phyloP scores from a whole-genome alignment of 2,888 invertebrate species.

The Spatulosminthurus flaviceps region DNA sequence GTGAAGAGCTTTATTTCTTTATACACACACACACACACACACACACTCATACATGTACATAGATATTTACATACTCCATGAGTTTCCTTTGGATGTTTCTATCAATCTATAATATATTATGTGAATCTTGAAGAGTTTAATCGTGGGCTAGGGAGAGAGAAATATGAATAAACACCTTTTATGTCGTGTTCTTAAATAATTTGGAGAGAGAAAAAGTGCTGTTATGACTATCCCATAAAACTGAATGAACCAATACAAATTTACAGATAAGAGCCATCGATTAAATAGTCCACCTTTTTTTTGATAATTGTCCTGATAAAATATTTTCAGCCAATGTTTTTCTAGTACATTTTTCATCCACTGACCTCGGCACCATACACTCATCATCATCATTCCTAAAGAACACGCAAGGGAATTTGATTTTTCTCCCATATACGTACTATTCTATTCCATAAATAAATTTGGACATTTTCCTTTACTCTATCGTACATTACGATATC shows the following conservation, averaged over 20 bases:
- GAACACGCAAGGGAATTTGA: conserved; percentile 15
- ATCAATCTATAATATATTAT: conserved; percentile 30
- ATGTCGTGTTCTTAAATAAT: conserved; percentile 19
- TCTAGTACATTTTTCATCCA: neutral
- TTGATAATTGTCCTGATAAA: conserved; percentile 45
- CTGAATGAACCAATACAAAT: neutral
- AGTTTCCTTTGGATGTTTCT: conserved; percentile 32
- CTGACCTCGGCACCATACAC: neutral
- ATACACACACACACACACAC: too few relatives aligned
- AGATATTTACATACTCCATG: neutral
- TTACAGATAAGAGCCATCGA: conserved; percentile 30
- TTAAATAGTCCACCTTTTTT: conserved; percentile 12
- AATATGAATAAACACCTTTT: conserved; percentile 5
- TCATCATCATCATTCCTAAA: too few relatives aligned
- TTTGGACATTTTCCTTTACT: too few relatives aligned
- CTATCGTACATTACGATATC: too few relatives aligned
- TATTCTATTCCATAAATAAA: too few relatives aligned
- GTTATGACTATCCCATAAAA: too few relatives aligned
- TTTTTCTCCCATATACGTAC: too few relatives aligned
- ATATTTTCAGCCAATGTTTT: conserved; percentile 31
- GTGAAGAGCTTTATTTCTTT: conserved; percentile 11
- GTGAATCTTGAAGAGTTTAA: conserved; percentile 19
- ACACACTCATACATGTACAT: too few relatives aligned
- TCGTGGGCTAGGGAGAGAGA: conserved; percentile 4
- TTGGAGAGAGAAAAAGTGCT: neutral